These are phyloP conservation scores for Musca domestica DNA, from an alignment of 1,140 invertebrate species.

Conservation along the genomic window DNA sequence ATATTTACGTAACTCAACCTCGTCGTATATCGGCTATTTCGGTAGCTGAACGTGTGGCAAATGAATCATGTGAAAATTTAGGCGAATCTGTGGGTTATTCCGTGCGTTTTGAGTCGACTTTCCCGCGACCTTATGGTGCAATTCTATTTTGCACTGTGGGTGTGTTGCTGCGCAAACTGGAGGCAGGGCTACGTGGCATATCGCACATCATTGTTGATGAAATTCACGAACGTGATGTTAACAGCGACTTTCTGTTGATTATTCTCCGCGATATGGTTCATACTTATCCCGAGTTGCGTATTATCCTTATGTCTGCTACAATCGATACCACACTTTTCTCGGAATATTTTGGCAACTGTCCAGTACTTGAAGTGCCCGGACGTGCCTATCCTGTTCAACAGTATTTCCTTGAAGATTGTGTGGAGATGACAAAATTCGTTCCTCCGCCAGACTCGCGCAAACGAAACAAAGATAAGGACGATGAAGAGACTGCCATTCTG, in stretches of 20 bases:
- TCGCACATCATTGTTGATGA: conserved; percentile 95
- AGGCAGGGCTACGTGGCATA: conserved; percentile 80
- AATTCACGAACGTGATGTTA: conserved; percentile 95
- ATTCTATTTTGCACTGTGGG: conserved; percentile 95
- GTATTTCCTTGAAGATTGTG: conserved; percentile 87
- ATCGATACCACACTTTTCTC: conserved; percentile 90
- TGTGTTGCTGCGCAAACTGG: conserved; percentile 87
- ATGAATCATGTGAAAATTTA: conserved; percentile 79
- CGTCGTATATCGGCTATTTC: conserved; percentile 92
- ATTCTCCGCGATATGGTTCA: conserved; percentile 89
- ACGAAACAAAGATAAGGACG: conserved; percentile 68
- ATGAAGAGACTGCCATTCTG: conserved; percentile 59
- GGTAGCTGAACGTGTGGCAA: conserved; percentile 86
- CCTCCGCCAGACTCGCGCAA: conserved; percentile 70
- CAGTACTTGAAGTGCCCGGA: conserved; percentile 73
- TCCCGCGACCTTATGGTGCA: conserved; percentile 88
- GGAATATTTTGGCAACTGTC: conserved; percentile 88
- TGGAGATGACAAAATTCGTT: conserved; percentile 78
- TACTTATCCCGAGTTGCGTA: conserved; percentile 81
- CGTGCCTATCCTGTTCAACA: conserved; percentile 79
- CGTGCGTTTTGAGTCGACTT: conserved; percentile 85
- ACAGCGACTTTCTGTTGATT: conserved; percentile 94
- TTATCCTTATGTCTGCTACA: conserved; percentile 97
- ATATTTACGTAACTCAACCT: conserved; percentile 92
- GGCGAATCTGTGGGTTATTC: conserved; percentile 86